phyloP scores from a whole-genome alignment of 2,113 vertebrate genomes.

The Lepidiolamprologus cunningtoni region DNA sequence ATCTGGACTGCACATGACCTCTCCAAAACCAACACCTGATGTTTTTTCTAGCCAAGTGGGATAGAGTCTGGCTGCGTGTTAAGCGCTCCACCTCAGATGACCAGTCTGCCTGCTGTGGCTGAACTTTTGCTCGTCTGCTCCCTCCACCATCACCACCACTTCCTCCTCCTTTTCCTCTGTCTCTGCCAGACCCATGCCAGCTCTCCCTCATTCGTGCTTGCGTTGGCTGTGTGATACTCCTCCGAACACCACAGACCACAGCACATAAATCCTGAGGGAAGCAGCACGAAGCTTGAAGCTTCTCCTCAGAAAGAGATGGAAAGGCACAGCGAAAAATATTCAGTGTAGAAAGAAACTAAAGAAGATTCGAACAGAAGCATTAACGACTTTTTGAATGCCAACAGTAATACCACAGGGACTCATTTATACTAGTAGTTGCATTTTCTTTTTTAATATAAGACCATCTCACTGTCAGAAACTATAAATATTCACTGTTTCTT shows the following conservation, averaged over 20 bases:
- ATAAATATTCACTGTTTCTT: neutral
- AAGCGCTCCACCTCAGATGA: constrained; percentile 3
- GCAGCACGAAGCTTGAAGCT: neutral
- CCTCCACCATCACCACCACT: neutral
- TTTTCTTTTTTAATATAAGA: neutral
- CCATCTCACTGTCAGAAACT: neutral
- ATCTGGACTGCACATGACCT: neutral
- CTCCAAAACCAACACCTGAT: constrained; percentile 51
- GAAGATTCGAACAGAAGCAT: neutral
- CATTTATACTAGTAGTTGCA: neutral
- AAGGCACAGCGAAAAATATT: neutral
- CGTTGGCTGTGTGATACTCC: neutral
- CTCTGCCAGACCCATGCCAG: neutral
- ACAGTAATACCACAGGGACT: neutral
- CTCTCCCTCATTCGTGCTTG: neutral
- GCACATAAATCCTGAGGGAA: constrained; percentile 22
- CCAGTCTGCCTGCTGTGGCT: neutral
- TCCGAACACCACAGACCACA: constrained; percentile 10
- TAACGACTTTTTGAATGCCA: neutral
- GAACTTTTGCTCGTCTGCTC: constrained; percentile 52
- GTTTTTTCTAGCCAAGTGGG: neutral
- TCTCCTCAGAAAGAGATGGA: neutral
- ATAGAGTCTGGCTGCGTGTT: neutral
- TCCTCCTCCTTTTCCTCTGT: neutral
- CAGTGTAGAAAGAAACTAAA: neutral